phyloP scores from a whole-genome alignment of 2,113 vertebrate genomes.

The Phainopepla nitens region DNA sequence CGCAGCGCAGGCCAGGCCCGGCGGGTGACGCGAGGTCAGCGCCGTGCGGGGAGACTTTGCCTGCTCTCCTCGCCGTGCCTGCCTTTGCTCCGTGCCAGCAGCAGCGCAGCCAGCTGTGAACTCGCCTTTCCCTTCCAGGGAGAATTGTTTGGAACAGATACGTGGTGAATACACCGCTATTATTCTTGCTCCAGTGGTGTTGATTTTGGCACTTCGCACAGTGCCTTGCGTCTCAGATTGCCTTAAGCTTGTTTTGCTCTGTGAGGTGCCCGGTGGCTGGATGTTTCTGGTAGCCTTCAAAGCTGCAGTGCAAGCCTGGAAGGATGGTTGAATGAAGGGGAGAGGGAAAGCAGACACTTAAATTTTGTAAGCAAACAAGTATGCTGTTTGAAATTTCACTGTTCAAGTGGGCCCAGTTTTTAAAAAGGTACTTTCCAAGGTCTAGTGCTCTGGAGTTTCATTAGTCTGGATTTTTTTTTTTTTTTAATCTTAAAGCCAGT shows the following conservation, averaged over 20 bases:
- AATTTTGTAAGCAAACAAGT: not conserved
- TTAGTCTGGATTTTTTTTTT: not conserved
- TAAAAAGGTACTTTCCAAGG: not conserved
- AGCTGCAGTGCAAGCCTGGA: not conserved
- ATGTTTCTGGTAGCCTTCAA: not conserved
- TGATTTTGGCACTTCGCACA: accelerated
- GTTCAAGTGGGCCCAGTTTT: not conserved
- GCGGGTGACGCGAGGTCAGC: constrained; percentile 29
- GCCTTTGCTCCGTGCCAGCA: not conserved
- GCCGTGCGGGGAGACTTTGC: not conserved
- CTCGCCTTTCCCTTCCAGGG: not conserved
- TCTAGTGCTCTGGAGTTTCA: not conserved
- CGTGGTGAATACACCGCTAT: accelerated
- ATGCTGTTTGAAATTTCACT: not conserved
- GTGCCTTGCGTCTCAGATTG: not conserved
- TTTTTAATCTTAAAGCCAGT: not conserved
- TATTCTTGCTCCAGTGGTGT: not conserved
- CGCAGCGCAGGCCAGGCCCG: not conserved
- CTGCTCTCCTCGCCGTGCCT: not conserved
- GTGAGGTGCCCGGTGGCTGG: not conserved
- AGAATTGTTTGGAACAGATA: not conserved
- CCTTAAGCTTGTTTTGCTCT: not conserved
- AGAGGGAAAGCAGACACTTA: not conserved
- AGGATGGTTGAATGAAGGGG: not conserved
- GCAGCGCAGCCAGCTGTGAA: not conserved